Percentiles rank a stretch among this genome's conserved stretches.
phyloP scores from a whole-genome alignment of 64 coral and sea anemone species.

The Montipora cactus region DNA sequence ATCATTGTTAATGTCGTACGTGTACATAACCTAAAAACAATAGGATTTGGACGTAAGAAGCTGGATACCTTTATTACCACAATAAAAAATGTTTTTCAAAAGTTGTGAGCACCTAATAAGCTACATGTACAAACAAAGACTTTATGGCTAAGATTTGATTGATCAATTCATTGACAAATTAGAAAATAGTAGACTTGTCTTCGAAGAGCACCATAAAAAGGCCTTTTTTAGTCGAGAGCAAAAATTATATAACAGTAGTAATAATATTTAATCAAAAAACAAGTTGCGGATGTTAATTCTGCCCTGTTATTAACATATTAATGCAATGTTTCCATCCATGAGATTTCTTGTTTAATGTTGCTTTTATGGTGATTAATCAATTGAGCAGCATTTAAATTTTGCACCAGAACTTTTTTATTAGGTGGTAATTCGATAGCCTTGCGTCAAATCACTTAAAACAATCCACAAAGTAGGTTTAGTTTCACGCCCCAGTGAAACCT shows the following conservation, averaged over 20 bases:
- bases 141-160: too few relatives aligned
- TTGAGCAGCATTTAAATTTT: not conserved
- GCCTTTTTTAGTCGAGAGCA: not conserved
- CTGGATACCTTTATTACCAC: too few relatives aligned
- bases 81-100: too few relatives aligned
- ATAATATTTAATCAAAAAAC: not conserved
- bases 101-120: not conserved
- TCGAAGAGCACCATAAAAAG: too few relatives aligned
- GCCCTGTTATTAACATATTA: not conserved
- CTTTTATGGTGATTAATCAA: not conserved
- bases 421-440: not conserved
- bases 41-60: too few relatives aligned
- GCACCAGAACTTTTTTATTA: not conserved
- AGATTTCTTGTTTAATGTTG: not conserved
- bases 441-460: not conserved
- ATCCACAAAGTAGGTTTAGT: not conserved
- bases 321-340: too few relatives aligned
- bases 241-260: not conserved
- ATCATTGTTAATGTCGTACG: too few relatives aligned
- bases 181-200: too few relatives aligned
- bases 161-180: not conserved
- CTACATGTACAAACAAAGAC: not conserved
- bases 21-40: too few relatives aligned
- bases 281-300: not conserved
- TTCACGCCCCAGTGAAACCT: conserved; percentile 14